A percentile compares a stretch with the other conserved stretches of the same genome.
Evolutionary conservation across 2,888 invertebrate genomes (phyloP).

Genomic region (Chrysopilus asiliformis): DNA sequence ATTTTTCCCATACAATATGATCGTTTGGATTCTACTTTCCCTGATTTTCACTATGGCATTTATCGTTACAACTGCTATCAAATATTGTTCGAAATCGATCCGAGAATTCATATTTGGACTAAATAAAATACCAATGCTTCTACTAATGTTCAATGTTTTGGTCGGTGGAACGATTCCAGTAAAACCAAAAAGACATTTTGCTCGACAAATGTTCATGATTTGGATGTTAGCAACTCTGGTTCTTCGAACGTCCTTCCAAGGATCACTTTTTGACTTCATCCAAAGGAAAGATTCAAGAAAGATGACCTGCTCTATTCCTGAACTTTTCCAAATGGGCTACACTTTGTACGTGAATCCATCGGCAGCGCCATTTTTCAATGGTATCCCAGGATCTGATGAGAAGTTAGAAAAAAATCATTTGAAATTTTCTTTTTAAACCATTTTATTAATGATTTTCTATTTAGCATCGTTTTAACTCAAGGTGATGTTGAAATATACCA

Average conservation of each 20-base stretch:
- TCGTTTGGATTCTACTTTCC: slow-evolving; percentile 8
- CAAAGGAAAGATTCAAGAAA: slow-evolving; percentile 4
- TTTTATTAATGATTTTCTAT: no score
- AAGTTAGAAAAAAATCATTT: no score
- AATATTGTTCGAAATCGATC: no score
- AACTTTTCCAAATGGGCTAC: slow-evolving; percentile 2
- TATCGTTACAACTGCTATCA: slow-evolving; percentile 1
- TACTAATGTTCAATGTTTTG: slow-evolving; percentile 11
- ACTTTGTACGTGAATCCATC: no score
- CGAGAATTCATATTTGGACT: slow-evolving; percentile 12
- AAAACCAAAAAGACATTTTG: slow-evolving; percentile 11
- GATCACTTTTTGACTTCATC: slow-evolving; percentile 11
- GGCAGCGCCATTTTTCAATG: no score
- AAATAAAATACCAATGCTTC: slow-evolving; percentile 4
- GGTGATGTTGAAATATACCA: no score
- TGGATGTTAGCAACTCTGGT: slow-evolving; percentile 11
- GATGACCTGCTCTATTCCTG: background rate
- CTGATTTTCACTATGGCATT: slow-evolving; percentile 3
- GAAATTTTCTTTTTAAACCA: no score
- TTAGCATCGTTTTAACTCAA: no score
- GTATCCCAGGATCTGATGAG: no score
- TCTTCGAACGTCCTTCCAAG: slow-evolving; percentile 14
- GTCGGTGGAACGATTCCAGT: slow-evolving; percentile 7
- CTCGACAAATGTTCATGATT: slow-evolving; percentile 9
- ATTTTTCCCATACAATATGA: slow-evolving; percentile 8